Evolutionary conservation across 1,140 invertebrate species (phyloP).

Genomic region (Drosophila santomea): DNA sequence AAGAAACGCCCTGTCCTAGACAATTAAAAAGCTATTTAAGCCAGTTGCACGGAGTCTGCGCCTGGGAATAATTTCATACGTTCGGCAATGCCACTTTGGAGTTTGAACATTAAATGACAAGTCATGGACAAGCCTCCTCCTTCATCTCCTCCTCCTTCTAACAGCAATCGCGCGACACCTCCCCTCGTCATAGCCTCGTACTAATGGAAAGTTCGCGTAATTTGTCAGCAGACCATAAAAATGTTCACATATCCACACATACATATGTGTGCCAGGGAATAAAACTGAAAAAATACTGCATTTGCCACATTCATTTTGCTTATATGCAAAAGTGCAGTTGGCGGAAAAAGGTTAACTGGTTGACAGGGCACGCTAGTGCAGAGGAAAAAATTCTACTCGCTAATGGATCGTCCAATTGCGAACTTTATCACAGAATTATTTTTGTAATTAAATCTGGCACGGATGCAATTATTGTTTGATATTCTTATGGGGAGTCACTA

Average conservation of each 20-base stretch:
- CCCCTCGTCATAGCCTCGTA: slow-evolving; percentile 11
- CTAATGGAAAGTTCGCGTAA: slow-evolving; percentile 78
- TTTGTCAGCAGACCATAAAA: slow-evolving; percentile 81
- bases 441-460: not conserved
- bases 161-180: slow-evolving; percentile 9
- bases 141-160: slow-evolving; percentile 6
- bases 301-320: slow-evolving; percentile 37
- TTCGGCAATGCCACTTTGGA: slow-evolving; percentile 31
- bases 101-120: slow-evolving; percentile 39
- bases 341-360: slow-evolving; percentile 71
- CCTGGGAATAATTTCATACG: slow-evolving; percentile 25
- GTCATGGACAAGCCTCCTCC: slow-evolving; percentile 17
- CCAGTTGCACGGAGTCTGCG: slow-evolving; percentile 8
- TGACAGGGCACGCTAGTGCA: slow-evolving; percentile 25
- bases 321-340: slow-evolving; percentile 55
- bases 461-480: not conserved
- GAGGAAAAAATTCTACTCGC: not conserved
- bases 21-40: slow-evolving; percentile 59
- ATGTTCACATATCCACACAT: slow-evolving; percentile 19
- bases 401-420: not conserved
- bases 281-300: slow-evolving; percentile 22
- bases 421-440: no score
- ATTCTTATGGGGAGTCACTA: no score
- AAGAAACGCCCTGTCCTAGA: slow-evolving; percentile 10
- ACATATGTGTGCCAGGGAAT: slow-evolving; percentile 12